phyloP scores from a whole-genome alignment of 2,888 invertebrate genomes.

The Linnaemya tessellans region DNA sequence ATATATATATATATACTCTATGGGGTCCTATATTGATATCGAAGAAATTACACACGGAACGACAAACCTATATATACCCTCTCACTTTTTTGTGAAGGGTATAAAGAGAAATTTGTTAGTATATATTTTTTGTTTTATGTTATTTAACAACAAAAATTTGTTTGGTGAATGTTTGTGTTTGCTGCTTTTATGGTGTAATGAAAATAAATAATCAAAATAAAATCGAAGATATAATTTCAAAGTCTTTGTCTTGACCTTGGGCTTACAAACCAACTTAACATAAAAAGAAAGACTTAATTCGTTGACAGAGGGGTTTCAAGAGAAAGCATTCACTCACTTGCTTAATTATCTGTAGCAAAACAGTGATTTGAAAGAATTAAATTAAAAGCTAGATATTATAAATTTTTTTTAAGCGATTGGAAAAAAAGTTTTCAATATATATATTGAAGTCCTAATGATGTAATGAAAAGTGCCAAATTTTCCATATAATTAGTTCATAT shows the following conservation, averaged over 20 bases:
- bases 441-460: too few relatives aligned
- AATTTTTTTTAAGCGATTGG: too few relatives aligned
- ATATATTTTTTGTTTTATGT: too few relatives aligned
- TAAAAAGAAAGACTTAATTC: conserved; percentile 70
- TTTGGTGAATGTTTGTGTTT: conserved; percentile 3
- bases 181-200: conserved; percentile 4
- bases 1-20: too few relatives aligned
- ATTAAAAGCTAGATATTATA: neutral
- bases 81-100: too few relatives aligned
- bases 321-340: conserved; percentile 58
- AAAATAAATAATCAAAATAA: conserved; percentile 57
- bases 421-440: too few relatives aligned
- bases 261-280: conserved; percentile 75
- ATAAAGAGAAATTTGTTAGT: too few relatives aligned
- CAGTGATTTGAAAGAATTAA: conserved; percentile 21
- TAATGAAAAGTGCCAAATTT: too few relatives aligned
- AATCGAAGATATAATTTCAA: conserved; percentile 76
- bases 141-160: neutral
- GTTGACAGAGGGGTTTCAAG: conserved; percentile 54
- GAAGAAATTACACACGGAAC: too few relatives aligned
- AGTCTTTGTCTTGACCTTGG: conserved; percentile 82
- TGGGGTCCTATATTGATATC: too few relatives aligned
- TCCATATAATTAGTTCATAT: too few relatives aligned
- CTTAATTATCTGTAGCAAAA: conserved; percentile 1
- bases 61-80: too few relatives aligned